Conservation (phyloP, 2,113 vertebrate genomes). For the Oophaga pumilio region DNA sequence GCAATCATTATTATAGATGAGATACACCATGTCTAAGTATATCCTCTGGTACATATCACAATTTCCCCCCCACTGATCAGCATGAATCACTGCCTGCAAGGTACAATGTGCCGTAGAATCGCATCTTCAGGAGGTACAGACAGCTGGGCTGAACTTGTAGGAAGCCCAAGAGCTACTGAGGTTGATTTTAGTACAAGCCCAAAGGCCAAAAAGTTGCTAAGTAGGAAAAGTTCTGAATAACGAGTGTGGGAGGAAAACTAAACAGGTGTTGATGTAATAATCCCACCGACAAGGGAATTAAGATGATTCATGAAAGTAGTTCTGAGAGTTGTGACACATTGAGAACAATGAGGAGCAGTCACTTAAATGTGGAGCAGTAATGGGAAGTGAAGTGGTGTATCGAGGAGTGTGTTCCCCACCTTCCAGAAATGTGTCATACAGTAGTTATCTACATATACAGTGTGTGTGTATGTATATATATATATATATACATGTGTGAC, state of each 20-base stretch:
- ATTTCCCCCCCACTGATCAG: background rate
- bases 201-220: background rate
- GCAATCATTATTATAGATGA: slow-evolving; percentile 9
- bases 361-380: background rate
- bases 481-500: too few species aligned
- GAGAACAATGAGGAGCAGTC: background rate
- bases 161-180: background rate
- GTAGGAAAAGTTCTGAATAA: background rate
- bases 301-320: background rate
- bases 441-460: too few species aligned
- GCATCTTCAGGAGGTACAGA: background rate
- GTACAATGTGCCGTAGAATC: background rate
- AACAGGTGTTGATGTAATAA: too few species aligned
- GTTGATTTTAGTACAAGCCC: background rate
- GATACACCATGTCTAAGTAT: slow-evolving; percentile 16
- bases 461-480: too few species aligned
- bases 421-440: too few species aligned
- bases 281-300: background rate
- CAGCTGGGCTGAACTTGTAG: background rate
- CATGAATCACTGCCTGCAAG: slow-evolving; percentile 23
- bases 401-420: too few species aligned
- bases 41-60: background rate
- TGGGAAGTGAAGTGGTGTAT: too few species aligned
- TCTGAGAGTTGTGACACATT: background rate
- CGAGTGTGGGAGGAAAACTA: too few species aligned